Evolutionary conservation across 2,797 vertebrate genomes (phyloP).

Genomic region (Cyclura pinguis): DNA sequence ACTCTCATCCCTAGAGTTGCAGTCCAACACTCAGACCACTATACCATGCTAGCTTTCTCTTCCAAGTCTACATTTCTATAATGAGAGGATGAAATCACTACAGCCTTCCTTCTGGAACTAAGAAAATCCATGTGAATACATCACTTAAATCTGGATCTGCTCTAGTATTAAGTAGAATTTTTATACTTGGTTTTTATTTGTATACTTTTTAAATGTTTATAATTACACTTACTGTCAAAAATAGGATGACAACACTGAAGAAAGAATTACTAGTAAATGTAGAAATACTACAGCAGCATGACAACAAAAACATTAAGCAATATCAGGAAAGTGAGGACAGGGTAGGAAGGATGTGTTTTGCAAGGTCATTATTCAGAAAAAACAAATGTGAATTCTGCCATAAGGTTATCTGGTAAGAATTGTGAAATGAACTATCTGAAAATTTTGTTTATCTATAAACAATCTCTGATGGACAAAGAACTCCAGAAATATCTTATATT

Average conservation of each 20-base stretch:
- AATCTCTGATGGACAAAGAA: background rate
- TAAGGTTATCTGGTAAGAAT: background rate
- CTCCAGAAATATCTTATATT: background rate
- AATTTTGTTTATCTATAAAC: background rate
- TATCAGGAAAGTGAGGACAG: background rate
- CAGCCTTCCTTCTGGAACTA: background rate
- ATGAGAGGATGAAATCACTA: background rate
- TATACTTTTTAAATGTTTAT: too few relatives aligned
- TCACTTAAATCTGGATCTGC: background rate
- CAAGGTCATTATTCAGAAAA: background rate
- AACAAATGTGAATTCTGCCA: background rate
- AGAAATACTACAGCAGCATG: background rate
- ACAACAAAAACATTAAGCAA: background rate
- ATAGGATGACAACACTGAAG: too few relatives aligned
- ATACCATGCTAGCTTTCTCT: too few relatives aligned
- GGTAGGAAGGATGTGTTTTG: background rate
- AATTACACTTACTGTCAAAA: background rate
- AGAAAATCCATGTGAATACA: background rate
- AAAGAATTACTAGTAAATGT: background rate
- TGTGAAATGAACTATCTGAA: background rate
- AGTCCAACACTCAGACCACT: too few relatives aligned
- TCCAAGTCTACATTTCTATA: too few relatives aligned
- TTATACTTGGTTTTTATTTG: too few relatives aligned
- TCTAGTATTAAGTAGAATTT: background rate
- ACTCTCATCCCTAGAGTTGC: too few relatives aligned